A percentile compares a stretch with the other conserved stretches of the same genome.
phyloP scores from a whole-genome alignment of 2,113 vertebrate species.

The Nerophis lumbriciformis region DNA sequence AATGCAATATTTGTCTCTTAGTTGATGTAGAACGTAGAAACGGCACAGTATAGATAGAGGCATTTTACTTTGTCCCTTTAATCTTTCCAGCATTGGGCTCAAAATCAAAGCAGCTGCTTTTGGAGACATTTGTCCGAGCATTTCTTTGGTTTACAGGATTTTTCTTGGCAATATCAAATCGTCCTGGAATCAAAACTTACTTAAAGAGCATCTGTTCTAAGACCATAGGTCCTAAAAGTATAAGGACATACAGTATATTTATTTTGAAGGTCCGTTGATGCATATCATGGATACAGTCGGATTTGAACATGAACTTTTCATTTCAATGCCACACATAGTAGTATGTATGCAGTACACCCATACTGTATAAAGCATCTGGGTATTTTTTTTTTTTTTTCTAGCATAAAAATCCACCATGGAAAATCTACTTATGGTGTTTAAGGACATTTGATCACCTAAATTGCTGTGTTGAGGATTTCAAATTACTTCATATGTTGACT shows the following conservation, averaged over 20 bases:
- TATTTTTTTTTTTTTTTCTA: background rate
- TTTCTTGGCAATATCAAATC: constrained; percentile 46
- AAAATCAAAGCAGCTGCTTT: constrained; percentile 26
- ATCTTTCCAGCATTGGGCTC: constrained; percentile 37
- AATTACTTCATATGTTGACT: background rate
- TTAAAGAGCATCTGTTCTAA: constrained; percentile 38
- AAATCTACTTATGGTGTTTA: background rate
- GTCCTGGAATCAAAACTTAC: constrained; percentile 42
- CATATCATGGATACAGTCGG: constrained; percentile 35
- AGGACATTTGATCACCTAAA: background rate
- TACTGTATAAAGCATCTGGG: background rate
- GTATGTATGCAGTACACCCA: constrained; percentile 40
- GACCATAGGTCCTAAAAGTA: constrained; percentile 44
- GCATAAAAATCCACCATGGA: background rate
- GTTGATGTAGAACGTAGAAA: constrained; percentile 44
- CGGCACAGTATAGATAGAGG: constrained; percentile 36
- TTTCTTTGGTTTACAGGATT: constrained; percentile 50
- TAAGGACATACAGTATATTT: constrained; percentile 52
- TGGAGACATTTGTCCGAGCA: constrained; percentile 45
- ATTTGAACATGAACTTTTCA: constrained; percentile 38
- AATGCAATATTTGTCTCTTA: constrained; percentile 44
- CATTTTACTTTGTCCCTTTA: constrained; percentile 30
- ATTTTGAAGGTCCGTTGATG: constrained; percentile 41
- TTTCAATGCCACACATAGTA: constrained; percentile 57
- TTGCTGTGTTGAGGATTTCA: constrained; percentile 2